Evolutionary conservation across 2,113 vertebrate species (phyloP), one percentile per base, ranked within the genome.

Genomic region (Campylorhamphus procurvoides): DNA sequence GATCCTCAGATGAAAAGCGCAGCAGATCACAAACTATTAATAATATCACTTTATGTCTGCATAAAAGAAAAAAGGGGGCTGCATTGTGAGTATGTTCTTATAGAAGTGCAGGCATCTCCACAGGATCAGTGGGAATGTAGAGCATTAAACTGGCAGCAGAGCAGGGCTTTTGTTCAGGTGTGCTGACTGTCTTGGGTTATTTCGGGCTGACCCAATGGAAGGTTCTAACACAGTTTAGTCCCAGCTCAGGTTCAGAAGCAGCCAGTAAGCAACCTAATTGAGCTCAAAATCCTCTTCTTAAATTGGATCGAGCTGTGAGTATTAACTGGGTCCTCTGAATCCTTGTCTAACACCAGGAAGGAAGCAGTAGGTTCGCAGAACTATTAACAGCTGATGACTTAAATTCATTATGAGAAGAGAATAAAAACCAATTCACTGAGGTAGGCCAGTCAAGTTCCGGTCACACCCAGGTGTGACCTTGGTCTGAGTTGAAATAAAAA

Each of bases 281-380:
- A 91, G 67, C 63, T 87, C 84, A 79, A 96, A 96, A 97, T 97
- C 96, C 93, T 93, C 81, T 74, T 80, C 87, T 94, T 93, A 96
- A 95, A 94, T 94, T 91, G 95, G 95, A 94, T 96, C 44, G 71
- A 95, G 84, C 78, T 79, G 71, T 23, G 44, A 84, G 96, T 44
- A 96, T 95, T 96, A 97, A 73, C 89, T 78, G 66, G 46, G 89
- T 74, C 74, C 81, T 93, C 91, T 85, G 89, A 94, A 96, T 83
- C 95, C 72, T 83, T 19, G 31, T 77, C 90, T 96, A 88, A 94
- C 89, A 77, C 74, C 92, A 96, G 95, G 95, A 96, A 95, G 95
- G 93, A 94, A 95, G 84, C 91, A 67, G 96, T 93, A 64, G 73
- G 90, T 96, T 78, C 88, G 90, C 66, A 58, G 86, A 90, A 69